Evolutionary conservation across 2,888 invertebrate species (phyloP), one percentile per base, ranked within the genome.

Genomic region (Chloroclystis v-ata): DNA sequence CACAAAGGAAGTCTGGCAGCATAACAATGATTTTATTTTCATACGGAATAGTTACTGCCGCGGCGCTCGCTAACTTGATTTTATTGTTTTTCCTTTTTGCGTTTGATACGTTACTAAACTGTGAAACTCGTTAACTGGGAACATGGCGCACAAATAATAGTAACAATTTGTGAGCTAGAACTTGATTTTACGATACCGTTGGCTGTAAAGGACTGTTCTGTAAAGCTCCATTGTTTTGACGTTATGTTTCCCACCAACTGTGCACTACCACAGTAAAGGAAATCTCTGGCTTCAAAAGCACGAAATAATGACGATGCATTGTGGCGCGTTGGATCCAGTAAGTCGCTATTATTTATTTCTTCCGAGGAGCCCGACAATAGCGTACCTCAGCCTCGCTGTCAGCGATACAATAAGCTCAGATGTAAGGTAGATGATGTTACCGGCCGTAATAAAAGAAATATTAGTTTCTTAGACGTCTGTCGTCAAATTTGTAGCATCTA

Each of bases 331-430:
- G 72, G 78, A 79, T 80, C 78, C 75, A 76, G 75, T 78, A 84
- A 85, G 81, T 75, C 75, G 81, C 78, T 80, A 77, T 86, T 84
- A 83, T 72, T 63, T 85, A 81, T 82, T 81, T 79, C 80, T 79
- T 70, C 60, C 63, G 65, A 75, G 67, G 59, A 72, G 70, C 72
- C 62, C 58, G 56, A 86, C 83, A 85, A 85, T 81, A 59, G 79
- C 61, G 74, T 66, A 74, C 74, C 70, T 69, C 66, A 72, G 79
- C 80, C 82, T 81, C 76, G 72, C 79, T 76, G 82, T 78, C 83
- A 78, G 72, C 71, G 69, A 77, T 84, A 83, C 80, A 85, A 84
- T 83, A 80, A 80, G 76, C 77, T 75, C 77, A 78, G 75, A 77
- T 64, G 72, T 70, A 67, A 69, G 65, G 59, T 60, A 68, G 73